Conservation (phyloP, 1,140 invertebrate genomes). For the Neuroterus valhalla region DNA sequence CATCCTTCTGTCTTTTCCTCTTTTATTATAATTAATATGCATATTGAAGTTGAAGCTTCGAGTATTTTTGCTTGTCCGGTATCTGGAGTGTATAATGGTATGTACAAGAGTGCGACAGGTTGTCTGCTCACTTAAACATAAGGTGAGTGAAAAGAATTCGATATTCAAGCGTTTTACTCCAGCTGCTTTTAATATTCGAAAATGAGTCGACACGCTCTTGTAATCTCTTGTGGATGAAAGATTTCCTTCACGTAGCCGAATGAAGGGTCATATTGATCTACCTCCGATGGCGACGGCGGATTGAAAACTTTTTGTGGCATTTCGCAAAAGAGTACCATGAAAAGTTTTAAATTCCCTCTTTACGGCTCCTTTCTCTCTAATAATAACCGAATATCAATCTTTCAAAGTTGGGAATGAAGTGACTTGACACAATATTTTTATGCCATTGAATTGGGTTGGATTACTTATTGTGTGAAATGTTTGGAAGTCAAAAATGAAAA, state of each 20-base stretch:
- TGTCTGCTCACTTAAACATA: too few species aligned
- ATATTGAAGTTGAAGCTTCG: too few species aligned
- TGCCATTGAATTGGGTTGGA: too few species aligned
- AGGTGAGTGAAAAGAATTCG: conserved; percentile 9
- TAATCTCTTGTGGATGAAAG: conserved; percentile 9
- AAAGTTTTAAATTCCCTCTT: neutral
- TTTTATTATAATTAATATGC: too few species aligned
- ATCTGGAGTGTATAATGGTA: too few species aligned
- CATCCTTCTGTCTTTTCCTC: too few species aligned
- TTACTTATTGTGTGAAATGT: too few species aligned
- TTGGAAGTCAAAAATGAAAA: too few species aligned
- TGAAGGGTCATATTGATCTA: conserved; percentile 2
- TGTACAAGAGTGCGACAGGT: too few species aligned
- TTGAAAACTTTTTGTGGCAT: conserved; percentile 3
- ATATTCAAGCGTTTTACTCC: conserved; percentile 3
- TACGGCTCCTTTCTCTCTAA: neutral
- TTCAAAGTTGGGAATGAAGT: neutral
- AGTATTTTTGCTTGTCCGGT: too few species aligned
- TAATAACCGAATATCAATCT: neutral
- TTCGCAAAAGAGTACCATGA: neutral
- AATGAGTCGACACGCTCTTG: conserved; percentile 16
- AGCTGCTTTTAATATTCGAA: conserved; percentile 23
- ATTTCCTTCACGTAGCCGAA: neutral
- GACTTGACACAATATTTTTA: neutral
- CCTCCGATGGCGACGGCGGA: neutral